Base-by-base conservation (phyloP, 2,797 vertebrate genomes). In the Crypturellus tataupa region DNA sequence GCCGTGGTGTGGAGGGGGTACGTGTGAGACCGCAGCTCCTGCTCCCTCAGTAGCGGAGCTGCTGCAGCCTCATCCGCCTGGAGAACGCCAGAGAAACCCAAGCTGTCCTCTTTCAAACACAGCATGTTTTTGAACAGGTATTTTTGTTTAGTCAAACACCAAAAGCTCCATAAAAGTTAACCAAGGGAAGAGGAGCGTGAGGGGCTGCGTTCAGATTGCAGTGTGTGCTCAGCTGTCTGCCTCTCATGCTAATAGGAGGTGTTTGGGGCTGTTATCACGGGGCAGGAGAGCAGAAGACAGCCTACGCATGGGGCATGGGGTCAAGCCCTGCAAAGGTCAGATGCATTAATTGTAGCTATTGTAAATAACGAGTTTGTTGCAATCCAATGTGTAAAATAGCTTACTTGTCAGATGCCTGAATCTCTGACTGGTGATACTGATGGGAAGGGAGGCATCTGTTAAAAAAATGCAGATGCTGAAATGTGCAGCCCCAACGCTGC, bases 211-310 rank as follows among this genome's bases (percentile, higher is more conserved):
- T 84, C 92, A 64, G 44, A 86, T 53, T 83, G 65, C 59, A 75
- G n/a, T 73, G 63, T 92, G 40, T 96, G 87, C 73, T 92, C 70
- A 89, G 76, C 69, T 83, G 86, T 95, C 94, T 95, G 80, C 39
- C 31, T 49, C 40, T 76, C 92, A 94, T 95, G 93, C 73, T 90
- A 87, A 90, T 78, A 18, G 64, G 0, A 80, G 27, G 7, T 3
- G 0, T 42, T 80, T 60, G 60, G 42, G 44, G 70, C n/a, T 1
- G 1, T 23, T 86, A 12, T 75, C 64, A 68, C 18, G 24, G 29
- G 44, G 33, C 59, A 46, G 9, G 16, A 35, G 42, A 70, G 76
- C 71, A 75, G 69, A 51, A 64, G 39, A 17, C 68, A 87, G 31
- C 15, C 9, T 56, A 58, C 31, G 63, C 47, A 79, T 1, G 2